A percentile compares a stretch with the other conserved stretches of the same genome.
phyloP scores from a whole-genome alignment of 2,888 invertebrate genomes.

The Ferrisia virgata region DNA sequence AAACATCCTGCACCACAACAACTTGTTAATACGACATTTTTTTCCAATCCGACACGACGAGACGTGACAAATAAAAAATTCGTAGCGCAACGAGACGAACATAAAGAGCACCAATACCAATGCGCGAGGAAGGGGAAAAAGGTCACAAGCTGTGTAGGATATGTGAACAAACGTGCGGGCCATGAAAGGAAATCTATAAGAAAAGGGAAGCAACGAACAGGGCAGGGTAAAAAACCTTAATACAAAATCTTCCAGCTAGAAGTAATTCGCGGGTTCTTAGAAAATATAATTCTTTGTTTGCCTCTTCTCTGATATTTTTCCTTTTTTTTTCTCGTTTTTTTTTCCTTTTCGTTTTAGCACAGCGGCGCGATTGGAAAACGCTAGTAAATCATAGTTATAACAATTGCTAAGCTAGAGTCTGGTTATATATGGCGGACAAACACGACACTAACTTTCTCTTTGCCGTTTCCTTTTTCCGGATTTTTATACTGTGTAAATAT shows the following conservation, averaged over 20 bases:
- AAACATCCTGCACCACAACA: not conserved
- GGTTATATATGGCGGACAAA: constrained; percentile 31
- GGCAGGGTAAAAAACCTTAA: not conserved
- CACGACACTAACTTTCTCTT: constrained; percentile 29
- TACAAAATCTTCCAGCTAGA: constrained; percentile 25
- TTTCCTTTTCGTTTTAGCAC: no score
- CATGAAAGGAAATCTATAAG: no score
- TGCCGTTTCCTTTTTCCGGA: constrained; percentile 28
- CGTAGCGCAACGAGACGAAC: not conserved
- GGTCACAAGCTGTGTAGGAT: constrained; percentile 13
- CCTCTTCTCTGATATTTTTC: constrained; percentile 7
- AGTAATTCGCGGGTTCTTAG: constrained; percentile 32
- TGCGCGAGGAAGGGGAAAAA: not conserved
- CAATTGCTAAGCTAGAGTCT: constrained; percentile 7
- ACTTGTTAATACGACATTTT: not conserved
- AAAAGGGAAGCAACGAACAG: not conserved
- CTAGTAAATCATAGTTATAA: constrained; percentile 32
- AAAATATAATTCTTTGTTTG: constrained; percentile 32
- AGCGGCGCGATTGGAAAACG: constrained; percentile 23
- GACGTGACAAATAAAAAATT: not conserved
- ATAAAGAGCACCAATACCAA: no score
- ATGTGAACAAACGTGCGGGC: not conserved
- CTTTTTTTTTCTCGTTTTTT: constrained; percentile 11
- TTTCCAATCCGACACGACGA: constrained; percentile 21
- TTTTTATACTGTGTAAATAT: constrained; percentile 32